phyloP scores from a whole-genome alignment of 2,797 vertebrate species.

The Aulostomus chinensis region DNA sequence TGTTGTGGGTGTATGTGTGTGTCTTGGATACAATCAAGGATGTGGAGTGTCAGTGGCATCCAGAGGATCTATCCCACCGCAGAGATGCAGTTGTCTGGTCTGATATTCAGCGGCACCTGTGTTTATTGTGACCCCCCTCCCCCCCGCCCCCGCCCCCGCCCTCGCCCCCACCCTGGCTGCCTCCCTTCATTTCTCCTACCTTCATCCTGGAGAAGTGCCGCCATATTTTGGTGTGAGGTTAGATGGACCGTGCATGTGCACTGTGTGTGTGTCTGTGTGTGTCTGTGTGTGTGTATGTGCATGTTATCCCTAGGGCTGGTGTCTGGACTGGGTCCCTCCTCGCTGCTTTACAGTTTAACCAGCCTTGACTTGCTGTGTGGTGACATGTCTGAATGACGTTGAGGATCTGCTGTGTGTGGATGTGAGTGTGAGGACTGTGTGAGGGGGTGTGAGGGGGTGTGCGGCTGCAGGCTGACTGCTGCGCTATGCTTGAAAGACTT shows the following conservation, averaged over 20 bases:
- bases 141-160: not conserved
- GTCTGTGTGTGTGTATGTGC: slow-evolving; percentile 14
- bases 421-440: slow-evolving; percentile 14
- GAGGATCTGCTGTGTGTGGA: slow-evolving; percentile 50
- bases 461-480: slow-evolving; percentile 89
- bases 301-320: slow-evolving; percentile 75
- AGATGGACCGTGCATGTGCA: slow-evolving; percentile 14
- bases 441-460: slow-evolving; percentile 55
- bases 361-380: slow-evolving; percentile 90
- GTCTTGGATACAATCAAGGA: slow-evolving; percentile 19
- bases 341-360: slow-evolving; percentile 85
- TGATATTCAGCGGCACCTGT: slow-evolving; percentile 54
- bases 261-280: slow-evolving; percentile 4
- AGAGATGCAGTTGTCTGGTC: slow-evolving; percentile 38
- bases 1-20: slow-evolving; percentile 33
- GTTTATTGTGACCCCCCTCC: slow-evolving; percentile 35
- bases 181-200: slow-evolving; percentile 10
- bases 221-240: slow-evolving; percentile 11
- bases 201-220: slow-evolving; percentile 1
- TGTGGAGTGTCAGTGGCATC: not conserved
- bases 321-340: slow-evolving; percentile 86
- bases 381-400: slow-evolving; percentile 91
- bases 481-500: slow-evolving; percentile 95
- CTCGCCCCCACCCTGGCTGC: not conserved
- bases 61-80: slow-evolving; percentile 26